Conservation (phyloP, 2,797 vertebrate species). For the Erpetoichthys calabaricus region DNA sequence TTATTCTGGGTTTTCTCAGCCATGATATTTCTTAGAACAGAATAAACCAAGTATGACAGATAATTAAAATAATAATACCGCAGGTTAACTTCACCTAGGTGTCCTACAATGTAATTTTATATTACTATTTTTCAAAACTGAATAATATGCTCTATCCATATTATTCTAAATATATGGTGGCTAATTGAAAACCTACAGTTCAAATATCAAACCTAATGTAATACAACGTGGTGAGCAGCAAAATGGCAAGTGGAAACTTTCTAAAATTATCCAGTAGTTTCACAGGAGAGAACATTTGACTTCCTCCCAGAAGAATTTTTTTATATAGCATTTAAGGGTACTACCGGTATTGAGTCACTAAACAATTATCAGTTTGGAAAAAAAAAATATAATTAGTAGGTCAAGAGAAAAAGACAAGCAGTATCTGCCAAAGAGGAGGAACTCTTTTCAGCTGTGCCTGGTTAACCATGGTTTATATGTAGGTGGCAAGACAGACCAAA, state of each 20-base stretch:
- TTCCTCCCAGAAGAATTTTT: not conserved
- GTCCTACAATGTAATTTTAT: too few species aligned
- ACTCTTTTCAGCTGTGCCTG: slow-evolving; percentile 37
- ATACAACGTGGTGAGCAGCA: too few species aligned
- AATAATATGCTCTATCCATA: too few species aligned
- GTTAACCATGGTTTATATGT: slow-evolving; percentile 44
- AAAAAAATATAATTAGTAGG: not conserved
- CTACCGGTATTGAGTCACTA: slow-evolving; percentile 2
- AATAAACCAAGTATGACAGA: too few species aligned
- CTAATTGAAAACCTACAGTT: too few species aligned
- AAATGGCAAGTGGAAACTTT: not conserved
- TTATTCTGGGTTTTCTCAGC: too few species aligned
- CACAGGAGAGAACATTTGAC: not conserved
- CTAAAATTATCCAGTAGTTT: not conserved
- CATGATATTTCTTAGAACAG: too few species aligned
- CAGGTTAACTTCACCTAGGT: too few species aligned
- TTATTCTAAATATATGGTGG: too few species aligned
- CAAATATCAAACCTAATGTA: too few species aligned
- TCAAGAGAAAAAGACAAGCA: not conserved
- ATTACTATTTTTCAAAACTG: too few species aligned
- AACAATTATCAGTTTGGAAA: not conserved
- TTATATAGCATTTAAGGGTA: not conserved
- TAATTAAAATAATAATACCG: too few species aligned
- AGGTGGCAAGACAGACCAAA: slow-evolving; percentile 35
- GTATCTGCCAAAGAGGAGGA: slow-evolving; percentile 18